Evolutionary conservation across 2,797 vertebrate genomes (phyloP).

Genomic region (Mus spretus): DNA sequence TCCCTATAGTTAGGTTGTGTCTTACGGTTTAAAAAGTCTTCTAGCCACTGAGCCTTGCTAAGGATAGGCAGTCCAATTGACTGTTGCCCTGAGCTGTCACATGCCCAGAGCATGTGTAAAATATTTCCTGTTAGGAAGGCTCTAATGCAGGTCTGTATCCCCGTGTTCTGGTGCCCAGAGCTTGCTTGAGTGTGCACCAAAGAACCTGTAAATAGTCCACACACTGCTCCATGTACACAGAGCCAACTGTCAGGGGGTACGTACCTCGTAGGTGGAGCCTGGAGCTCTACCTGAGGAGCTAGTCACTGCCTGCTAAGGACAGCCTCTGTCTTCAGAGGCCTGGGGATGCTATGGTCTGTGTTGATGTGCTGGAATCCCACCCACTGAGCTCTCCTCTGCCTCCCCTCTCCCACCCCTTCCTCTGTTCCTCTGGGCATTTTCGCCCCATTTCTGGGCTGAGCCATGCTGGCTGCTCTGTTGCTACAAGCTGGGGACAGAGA

Average conservation of each 20-base stretch:
- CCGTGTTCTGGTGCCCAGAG: background rate
- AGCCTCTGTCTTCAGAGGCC: background rate
- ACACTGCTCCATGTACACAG: background rate
- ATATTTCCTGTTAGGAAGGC: background rate
- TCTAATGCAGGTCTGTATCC: background rate
- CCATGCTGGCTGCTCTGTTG: background rate
- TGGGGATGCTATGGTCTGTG: rapidly evolving
- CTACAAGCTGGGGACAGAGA: background rate
- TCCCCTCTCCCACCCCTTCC: no score
- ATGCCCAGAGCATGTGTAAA: background rate
- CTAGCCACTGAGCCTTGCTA: background rate
- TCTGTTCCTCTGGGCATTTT: background rate
- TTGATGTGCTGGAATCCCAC: no score
- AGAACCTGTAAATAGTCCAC: background rate
- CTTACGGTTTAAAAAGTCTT: background rate
- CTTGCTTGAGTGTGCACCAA: no score
- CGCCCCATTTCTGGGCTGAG: background rate
- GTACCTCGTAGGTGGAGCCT: no score
- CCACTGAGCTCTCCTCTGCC: background rate
- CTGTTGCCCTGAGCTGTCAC: background rate
- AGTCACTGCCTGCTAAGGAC: background rate
- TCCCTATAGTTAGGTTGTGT: background rate
- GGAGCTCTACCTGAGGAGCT: background rate
- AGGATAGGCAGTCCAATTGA: background rate
- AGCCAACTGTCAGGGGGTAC: background rate